Evolutionary conservation across 2,797 vertebrate species (phyloP), one percentile per base, ranked within the genome.

Genomic region (Tragopan temminckii): DNA sequence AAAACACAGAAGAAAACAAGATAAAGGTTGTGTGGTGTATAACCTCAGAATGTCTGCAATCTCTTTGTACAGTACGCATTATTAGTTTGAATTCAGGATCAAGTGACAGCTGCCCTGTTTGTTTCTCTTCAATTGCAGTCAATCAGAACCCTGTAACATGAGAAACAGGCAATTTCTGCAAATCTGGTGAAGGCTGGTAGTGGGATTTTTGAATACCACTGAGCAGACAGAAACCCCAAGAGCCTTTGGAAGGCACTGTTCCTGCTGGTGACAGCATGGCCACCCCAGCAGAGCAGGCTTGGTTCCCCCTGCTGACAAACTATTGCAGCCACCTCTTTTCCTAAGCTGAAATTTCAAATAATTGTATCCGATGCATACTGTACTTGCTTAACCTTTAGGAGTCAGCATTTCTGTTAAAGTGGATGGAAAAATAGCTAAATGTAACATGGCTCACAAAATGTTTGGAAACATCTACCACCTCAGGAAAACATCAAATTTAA

Each of bases 211-310:
- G n/a, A 78, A 55, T 35, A 55, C 17, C 68, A 6, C 55, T 80
- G 53, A 45, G 55, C 10, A 38, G 55, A 55, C 59, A 67, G 33
- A 52, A 79, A 83, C 69, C 13, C 84, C 33, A 59, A 63, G 42
- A 83, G 21, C 46, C 58, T 0, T 1, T 42, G 31, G 59, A 94
- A 43, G 0, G 4, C 2, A 11, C 9, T 0, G 0, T 50, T 85
- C 36, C 58, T 38, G 43, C 69, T n/a, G 31, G 40, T 45, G 79
- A 82, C 57, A 19, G 64, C 17, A 52, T 25, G 20, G 35, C 50
- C 3, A 1, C 53, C 42, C 66, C 84, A 80, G 55, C 20, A 45
- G 55, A 75, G 69, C 55, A 76, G 33, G 19, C 59, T 83, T 35
- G 31, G 55, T 20, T 8, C 40, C 78, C 89, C 46, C 45, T 24